phyloP scores from a whole-genome alignment of 2,113 vertebrate species.

The Protobothrops mucrosquamatus region DNA sequence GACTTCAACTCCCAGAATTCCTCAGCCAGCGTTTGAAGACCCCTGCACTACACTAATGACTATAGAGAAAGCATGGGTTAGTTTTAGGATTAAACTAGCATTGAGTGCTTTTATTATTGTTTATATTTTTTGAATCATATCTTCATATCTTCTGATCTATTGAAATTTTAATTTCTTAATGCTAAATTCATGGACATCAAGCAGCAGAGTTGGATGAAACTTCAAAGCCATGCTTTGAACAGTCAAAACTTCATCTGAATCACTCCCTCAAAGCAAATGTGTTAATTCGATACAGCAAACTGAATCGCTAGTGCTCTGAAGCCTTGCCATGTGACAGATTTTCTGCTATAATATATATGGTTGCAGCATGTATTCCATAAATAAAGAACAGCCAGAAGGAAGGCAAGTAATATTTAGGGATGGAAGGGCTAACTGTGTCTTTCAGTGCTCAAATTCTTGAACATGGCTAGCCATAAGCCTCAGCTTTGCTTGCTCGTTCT shows the following conservation, averaged over 20 bases:
- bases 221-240: background rate
- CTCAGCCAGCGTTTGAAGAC: no score
- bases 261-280: background rate
- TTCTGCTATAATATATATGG: background rate
- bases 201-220: background rate
- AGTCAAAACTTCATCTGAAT: background rate
- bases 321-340: background rate
- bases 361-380: background rate
- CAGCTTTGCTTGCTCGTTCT: no score
- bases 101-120: background rate
- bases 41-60: background rate
- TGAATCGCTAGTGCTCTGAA: background rate
- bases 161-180: background rate
- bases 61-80: background rate
- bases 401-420: background rate
- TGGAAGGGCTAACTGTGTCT: background rate
- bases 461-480: background rate
- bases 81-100: background rate
- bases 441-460: background rate
- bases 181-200: background rate
- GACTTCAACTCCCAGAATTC: no score
- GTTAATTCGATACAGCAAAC: background rate
- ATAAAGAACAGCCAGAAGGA: background rate
- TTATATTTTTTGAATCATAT: background rate
- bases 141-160: background rate